Evolutionary conservation across 2,888 invertebrate genomes (phyloP).

Genomic region (Lepidocyrtinus sp.): DNA sequence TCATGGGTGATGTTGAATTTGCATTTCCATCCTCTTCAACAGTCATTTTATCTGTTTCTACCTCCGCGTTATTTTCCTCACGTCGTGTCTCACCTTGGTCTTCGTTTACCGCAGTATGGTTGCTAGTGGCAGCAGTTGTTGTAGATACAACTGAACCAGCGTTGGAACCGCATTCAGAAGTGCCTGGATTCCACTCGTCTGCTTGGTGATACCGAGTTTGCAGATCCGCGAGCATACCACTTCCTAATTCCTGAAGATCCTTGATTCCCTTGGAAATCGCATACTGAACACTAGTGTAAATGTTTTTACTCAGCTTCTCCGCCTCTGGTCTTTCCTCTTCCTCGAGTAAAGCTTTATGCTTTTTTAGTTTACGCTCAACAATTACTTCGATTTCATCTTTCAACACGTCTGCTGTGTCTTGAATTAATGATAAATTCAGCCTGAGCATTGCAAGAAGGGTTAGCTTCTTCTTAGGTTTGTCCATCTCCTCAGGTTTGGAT

Average conservation of each 20-base stretch:
- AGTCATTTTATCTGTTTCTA: too few species aligned
- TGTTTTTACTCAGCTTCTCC: slow-evolving; percentile 22
- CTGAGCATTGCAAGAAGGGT: slow-evolving; percentile 17
- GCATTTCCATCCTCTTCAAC: too few species aligned
- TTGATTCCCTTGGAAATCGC: slow-evolving; percentile 26
- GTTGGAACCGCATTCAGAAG: not conserved
- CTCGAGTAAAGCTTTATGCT: not conserved
- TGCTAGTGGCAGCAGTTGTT: not conserved
- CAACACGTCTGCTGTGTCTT: slow-evolving; percentile 25
- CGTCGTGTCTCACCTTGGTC: too few species aligned
- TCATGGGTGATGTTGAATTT: too few species aligned
- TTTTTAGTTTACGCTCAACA: slow-evolving; percentile 3
- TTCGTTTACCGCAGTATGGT: not conserved
- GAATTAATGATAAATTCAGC: slow-evolving; percentile 12
- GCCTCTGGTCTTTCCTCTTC: slow-evolving; percentile 30
- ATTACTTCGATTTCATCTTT: slow-evolving; percentile 38
- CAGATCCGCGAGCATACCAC: not conserved
- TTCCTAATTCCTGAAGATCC: slow-evolving; percentile 27
- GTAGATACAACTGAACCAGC: slow-evolving; percentile 28
- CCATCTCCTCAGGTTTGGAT: not conserved
- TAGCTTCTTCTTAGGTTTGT: not conserved
- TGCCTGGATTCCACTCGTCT: slow-evolving; percentile 35
- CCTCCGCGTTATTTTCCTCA: too few species aligned
- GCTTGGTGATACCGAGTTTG: slow-evolving; percentile 23
- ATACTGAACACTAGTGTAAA: slow-evolving; percentile 34